Conservation (phyloP, 2,888 invertebrate species). For the Labia minor region DNA sequence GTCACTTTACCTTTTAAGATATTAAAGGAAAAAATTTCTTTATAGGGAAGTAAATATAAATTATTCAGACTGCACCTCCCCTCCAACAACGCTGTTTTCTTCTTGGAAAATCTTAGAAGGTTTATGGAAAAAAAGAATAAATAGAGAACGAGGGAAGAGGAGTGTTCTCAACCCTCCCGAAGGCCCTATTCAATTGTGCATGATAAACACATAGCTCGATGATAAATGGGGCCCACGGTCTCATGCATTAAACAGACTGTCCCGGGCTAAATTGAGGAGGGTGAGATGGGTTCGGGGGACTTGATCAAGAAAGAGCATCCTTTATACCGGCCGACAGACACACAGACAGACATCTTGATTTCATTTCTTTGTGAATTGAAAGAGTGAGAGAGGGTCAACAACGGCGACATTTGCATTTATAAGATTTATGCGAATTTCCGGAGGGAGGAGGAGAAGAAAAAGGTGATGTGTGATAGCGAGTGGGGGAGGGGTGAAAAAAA, state of each 20-base stretch:
- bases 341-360: constrained; percentile 13
- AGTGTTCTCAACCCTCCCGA: background rate
- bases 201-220: constrained; percentile 8
- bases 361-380: background rate
- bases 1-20: too few relatives aligned
- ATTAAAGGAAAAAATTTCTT: too few relatives aligned
- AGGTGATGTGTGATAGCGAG: too few relatives aligned
- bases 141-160: background rate
- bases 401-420: background rate
- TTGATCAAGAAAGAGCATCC: constrained; percentile 13
- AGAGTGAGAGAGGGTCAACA: background rate
- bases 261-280: background rate
- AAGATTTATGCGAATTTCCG: constrained; percentile 3
- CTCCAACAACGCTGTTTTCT: too few relatives aligned
- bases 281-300: background rate
- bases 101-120: too few relatives aligned
- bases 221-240: background rate
- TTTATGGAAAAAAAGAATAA: background rate
- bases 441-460: too few relatives aligned
- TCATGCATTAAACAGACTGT: constrained; percentile 13
- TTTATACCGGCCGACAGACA: constrained; percentile 13
- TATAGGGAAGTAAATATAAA: too few relatives aligned
- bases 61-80: too few relatives aligned
- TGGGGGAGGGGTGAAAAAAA: too few relatives aligned
- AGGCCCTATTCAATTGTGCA: constrained; percentile 13